Evolutionary conservation across 1,140 invertebrate genomes (phyloP).

Genomic region (Paraescarpia echinospica): DNA sequence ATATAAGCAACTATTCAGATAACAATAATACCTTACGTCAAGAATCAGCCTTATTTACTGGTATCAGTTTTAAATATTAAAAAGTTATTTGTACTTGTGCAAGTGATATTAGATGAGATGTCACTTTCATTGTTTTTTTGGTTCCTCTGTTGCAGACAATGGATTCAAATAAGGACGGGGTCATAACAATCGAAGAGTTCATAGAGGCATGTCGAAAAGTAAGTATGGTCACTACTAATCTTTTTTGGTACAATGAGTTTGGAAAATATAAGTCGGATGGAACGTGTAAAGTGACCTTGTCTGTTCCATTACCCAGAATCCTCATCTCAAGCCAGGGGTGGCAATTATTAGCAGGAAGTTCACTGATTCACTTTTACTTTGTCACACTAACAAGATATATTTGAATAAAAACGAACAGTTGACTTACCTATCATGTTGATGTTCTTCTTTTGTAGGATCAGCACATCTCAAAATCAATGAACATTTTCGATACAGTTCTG

Average conservation of each 20-base stretch:
- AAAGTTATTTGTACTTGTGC: background rate
- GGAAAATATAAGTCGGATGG: too few species aligned
- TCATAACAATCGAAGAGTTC: conserved; percentile 95
- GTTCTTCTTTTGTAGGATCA: conserved; percentile 73
- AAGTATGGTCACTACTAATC: too few species aligned
- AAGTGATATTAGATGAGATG: background rate
- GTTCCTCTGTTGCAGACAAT: conserved; percentile 69
- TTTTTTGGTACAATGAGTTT: too few species aligned
- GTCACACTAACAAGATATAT: too few species aligned
- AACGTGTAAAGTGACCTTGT: conserved; percentile 3
- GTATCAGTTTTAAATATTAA: background rate
- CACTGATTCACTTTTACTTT: background rate
- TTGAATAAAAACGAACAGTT: background rate
- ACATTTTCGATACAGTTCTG: conserved; percentile 83
- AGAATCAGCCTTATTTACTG: background rate
- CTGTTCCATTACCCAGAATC: background rate
- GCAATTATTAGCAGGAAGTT: background rate
- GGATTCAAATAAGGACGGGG: conserved; percentile 90
- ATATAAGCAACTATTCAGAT: too few species aligned
- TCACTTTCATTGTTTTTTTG: background rate
- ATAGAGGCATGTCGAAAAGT: conserved; percentile 91
- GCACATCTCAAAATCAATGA: conserved; percentile 80
- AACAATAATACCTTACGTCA: background rate
- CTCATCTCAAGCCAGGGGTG: background rate
- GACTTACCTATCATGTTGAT: background rate